A percentile compares a stretch with the other conserved stretches of the same genome.
Evolutionary conservation across 2,888 invertebrate species (phyloP).

Genomic region (Clusia tigrina): DNA sequence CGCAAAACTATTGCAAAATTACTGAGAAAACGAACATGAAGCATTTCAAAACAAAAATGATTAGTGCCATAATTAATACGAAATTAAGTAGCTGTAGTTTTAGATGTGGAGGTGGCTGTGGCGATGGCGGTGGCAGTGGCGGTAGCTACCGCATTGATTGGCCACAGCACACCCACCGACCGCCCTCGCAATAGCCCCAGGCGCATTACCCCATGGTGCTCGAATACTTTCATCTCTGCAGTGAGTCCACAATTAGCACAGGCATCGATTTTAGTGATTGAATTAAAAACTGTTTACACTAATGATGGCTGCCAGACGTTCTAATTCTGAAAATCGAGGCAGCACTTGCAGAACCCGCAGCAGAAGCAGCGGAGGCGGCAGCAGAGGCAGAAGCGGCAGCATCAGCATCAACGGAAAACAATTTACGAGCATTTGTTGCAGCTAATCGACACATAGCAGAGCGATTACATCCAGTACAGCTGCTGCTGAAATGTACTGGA

Average conservation of each 20-base stretch:
- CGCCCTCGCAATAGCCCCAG: not conserved
- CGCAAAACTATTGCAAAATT: conserved; percentile 1
- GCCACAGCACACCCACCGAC: not conserved
- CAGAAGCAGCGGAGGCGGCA: too few relatives aligned
- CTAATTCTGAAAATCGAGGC: not conserved
- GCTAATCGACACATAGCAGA: too few relatives aligned
- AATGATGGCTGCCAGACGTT: conserved; percentile 24
- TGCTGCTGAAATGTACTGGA: not conserved
- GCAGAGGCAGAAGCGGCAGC: too few relatives aligned
- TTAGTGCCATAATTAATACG: not conserved
- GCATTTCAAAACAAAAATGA: not conserved
- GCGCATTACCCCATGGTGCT: too few relatives aligned
- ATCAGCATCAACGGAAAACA: too few relatives aligned
- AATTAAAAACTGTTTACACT: conserved; percentile 17
- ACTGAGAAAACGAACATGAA: not conserved
- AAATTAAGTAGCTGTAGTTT: conserved; percentile 10
- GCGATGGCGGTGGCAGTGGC: not conserved
- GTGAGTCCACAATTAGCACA: conserved; percentile 7
- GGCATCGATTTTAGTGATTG: conserved; percentile 9
- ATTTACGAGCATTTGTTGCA: too few relatives aligned
- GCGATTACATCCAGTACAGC: too few relatives aligned
- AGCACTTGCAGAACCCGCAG: not conserved
- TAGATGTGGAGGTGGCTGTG: too few relatives aligned
- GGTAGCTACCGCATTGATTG: not conserved
- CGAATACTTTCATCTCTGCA: conserved; percentile 10